Evolutionary conservation across 2,113 vertebrate genomes (phyloP).

Genomic region (Sebastes schlegelii): DNA sequence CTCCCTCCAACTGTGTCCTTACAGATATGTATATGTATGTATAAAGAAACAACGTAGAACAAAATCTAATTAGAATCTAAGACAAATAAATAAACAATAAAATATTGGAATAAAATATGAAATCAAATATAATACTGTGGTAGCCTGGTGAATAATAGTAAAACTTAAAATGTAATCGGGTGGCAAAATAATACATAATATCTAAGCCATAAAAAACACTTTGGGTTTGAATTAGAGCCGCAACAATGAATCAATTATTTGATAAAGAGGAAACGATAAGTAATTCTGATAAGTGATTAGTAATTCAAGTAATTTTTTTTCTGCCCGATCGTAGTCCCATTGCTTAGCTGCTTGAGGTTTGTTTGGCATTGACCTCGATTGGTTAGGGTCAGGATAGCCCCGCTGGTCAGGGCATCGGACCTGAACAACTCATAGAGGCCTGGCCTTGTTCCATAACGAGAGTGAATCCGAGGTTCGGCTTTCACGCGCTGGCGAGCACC

Average conservation of each 20-base stretch:
- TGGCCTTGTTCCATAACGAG: too few species aligned
- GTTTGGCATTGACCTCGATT: too few species aligned
- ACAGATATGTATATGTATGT: neutral
- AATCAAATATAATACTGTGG: neutral
- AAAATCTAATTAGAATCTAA: neutral
- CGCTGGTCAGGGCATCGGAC: too few species aligned
- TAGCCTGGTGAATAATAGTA: neutral
- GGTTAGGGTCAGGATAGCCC: too few species aligned
- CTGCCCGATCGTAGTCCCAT: too few species aligned
- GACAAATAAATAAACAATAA: neutral
- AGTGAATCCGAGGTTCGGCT: too few species aligned
- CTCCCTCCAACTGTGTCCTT: neutral
- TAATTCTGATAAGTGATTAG: neutral
- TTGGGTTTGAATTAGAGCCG: neutral
- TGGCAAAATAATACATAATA: too few species aligned
- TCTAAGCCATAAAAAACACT: neutral
- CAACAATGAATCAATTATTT: neutral
- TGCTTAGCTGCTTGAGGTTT: too few species aligned
- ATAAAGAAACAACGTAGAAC: neutral
- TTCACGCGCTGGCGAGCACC: too few species aligned
- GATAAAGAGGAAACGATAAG: too few species aligned
- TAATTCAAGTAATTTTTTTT: neutral
- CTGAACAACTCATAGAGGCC: too few species aligned
- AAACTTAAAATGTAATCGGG: too few species aligned
- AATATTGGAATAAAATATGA: neutral